These are phyloP conservation scores for Forbesichthys agassizii DNA, from an alignment of 2,113 vertebrate species.

Conservation along the genomic window DNA sequence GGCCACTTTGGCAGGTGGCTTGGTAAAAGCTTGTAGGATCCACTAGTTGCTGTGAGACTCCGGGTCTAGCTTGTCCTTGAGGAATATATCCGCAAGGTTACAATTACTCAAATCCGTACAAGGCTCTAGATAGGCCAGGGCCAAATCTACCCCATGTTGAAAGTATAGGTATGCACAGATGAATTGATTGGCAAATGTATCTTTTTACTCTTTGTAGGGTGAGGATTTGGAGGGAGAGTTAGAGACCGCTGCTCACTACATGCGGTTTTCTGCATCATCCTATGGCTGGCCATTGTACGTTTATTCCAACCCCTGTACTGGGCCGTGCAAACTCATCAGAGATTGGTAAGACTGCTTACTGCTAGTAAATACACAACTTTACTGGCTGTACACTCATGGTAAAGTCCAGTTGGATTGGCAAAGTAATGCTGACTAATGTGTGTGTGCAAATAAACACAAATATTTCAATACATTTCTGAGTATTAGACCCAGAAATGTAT, in stretches of 20 bases:
- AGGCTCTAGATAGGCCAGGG: background rate
- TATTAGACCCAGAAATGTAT: too few species aligned
- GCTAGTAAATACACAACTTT: background rate
- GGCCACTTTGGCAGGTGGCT: background rate
- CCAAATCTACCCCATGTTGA: too few species aligned
- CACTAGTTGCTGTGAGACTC: background rate
- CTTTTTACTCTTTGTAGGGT: conserved; percentile 60
- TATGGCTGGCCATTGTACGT: conserved; percentile 96
- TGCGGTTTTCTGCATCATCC: conserved; percentile 90
- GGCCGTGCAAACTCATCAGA: conserved; percentile 84
- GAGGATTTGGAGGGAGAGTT: conserved; percentile 85
- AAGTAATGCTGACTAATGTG: background rate
- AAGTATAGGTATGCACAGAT: background rate
- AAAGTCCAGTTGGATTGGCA: background rate
- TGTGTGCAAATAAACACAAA: too few species aligned
- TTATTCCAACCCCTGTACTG: conserved; percentile 85
- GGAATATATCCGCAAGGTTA: background rate
- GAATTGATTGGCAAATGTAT: background rate
- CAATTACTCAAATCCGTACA: background rate
- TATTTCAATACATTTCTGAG: too few species aligned
- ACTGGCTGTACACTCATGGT: accelerated
- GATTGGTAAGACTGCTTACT: conserved; percentile 83
- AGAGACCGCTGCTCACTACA: conserved; percentile 87
- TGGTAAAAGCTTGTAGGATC: background rate
- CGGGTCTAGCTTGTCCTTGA: background rate